Evolutionary conservation across 2,113 vertebrate species (phyloP), one percentile per base, ranked within the genome.

Genomic region (Cepphus grylle): DNA sequence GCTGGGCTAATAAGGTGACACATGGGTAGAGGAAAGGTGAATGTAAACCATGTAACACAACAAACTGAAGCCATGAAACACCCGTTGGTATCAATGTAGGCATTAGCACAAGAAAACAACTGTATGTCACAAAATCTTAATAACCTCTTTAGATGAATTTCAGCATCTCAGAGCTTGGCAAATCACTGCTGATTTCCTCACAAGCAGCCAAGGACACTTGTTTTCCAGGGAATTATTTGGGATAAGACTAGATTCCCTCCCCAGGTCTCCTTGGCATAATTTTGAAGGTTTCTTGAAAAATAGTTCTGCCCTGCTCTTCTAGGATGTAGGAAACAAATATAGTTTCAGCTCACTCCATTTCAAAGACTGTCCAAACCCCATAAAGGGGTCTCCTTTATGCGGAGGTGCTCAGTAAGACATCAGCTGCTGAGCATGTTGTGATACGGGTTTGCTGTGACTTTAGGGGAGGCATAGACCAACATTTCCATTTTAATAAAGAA

Each of bases 351-450:
- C 62, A 29, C 8, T 42, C 15, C 32, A 23, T 34, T 78, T 50
- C 50, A 81, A 62, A 88, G 30, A 40, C 34, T 69, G 21, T n/a
- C 50, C 59, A 45, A 8, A 14, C 19, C 2, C 47, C 47, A 49
- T 12, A 22, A 22, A 49, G 0, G 12, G 7, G 20, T 29, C 3
- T 15, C 38, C 13, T 61, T 69, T 38, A 19, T 1, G 2, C 7
- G 20, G 27, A 0, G 6, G 11, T 55, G 61, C 22, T 66, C 78
- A 58, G 52, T 13, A 36, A n/a, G n/a, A 42, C 25, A 43, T 52
- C 53, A 73, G 62, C 36, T 77, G 29, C 71, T 69, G 38, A 59
- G 59, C 17, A 52, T 5, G 18, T 7, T 82, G 30, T 25, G 27
- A 11, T 52, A 53, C 0, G 0, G 25, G n/a, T 81, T 66, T 86